A percentile compares a stretch with the other conserved stretches of the same genome.
Conservation (phyloP, 1,140 invertebrate genomes). For the Macrobrachium nipponense region DNA sequence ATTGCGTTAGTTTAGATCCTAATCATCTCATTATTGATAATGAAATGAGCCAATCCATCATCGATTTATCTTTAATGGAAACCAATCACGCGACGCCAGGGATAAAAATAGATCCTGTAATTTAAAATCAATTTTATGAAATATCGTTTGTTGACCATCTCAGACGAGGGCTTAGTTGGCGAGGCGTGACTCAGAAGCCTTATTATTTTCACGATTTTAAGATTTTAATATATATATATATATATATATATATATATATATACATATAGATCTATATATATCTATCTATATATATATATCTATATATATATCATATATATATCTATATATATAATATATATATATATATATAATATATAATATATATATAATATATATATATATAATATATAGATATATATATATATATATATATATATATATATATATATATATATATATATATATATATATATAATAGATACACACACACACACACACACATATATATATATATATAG, state of each 20-base stretch:
- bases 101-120: too few species aligned
- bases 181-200: too few species aligned
- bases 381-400: constrained; percentile 10
- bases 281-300: constrained; percentile 6
- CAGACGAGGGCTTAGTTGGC: too few species aligned
- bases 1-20: too few species aligned
- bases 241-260: not conserved
- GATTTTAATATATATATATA: not conserved
- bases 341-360: constrained; percentile 6
- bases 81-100: too few species aligned
- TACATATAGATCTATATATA: not conserved
- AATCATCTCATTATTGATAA: too few species aligned
- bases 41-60: too few species aligned
- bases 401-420: not conserved
- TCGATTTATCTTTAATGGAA: too few species aligned
- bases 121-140: too few species aligned
- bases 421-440: constrained; percentile 12
- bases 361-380: not conserved
- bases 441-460: too few species aligned
- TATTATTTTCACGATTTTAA: not conserved
- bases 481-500: not conserved
- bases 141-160: too few species aligned
- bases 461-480: not conserved
- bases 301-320: constrained; percentile 2
- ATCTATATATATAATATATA: constrained; percentile 3